Conservation (phyloP, 2,888 invertebrate species). For the Plagiodera versicolora region DNA sequence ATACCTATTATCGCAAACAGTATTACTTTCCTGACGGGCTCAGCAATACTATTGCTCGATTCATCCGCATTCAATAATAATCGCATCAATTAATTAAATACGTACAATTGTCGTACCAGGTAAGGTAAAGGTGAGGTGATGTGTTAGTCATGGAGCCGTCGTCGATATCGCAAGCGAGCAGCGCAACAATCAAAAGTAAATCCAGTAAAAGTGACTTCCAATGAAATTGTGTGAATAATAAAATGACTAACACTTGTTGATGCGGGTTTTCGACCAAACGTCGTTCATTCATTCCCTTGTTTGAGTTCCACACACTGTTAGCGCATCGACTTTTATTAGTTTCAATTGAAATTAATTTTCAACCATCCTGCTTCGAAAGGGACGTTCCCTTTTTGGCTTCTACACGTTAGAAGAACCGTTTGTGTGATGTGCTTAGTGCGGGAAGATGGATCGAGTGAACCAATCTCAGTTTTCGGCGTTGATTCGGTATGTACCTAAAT, state of each 20-base stretch:
- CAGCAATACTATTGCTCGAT: background rate
- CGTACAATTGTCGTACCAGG: conserved; percentile 11
- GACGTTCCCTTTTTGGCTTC: conserved; percentile 32
- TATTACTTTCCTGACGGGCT: background rate
- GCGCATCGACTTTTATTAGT: conserved; percentile 43
- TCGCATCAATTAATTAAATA: background rate
- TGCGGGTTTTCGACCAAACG: conserved; percentile 37
- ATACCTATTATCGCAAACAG: conserved; percentile 6
- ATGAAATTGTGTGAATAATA: conserved; percentile 38
- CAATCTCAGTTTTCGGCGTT: conserved; percentile 47
- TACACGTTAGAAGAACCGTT: conserved; percentile 10
- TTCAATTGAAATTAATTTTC: conserved; percentile 54
- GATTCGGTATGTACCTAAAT: conserved; percentile 40
- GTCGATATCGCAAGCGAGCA: conserved; percentile 16
- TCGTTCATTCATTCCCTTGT: conserved; percentile 29
- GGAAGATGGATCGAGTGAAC: conserved; percentile 36
- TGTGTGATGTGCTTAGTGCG: conserved; percentile 23
- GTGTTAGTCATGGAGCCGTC: conserved; percentile 26
- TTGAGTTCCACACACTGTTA: conserved; percentile 28
- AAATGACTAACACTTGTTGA: conserved; percentile 38
- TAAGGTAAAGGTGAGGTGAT: conserved; percentile 24
- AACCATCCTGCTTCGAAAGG: conserved; percentile 51
- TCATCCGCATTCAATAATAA: background rate
- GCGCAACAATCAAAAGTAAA: conserved; percentile 24
- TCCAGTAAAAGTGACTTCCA: conserved; percentile 27